These are phyloP conservation scores for Oncorhynchus keta DNA, from an alignment of 2,113 vertebrate species.

Conservation along the genomic window DNA sequence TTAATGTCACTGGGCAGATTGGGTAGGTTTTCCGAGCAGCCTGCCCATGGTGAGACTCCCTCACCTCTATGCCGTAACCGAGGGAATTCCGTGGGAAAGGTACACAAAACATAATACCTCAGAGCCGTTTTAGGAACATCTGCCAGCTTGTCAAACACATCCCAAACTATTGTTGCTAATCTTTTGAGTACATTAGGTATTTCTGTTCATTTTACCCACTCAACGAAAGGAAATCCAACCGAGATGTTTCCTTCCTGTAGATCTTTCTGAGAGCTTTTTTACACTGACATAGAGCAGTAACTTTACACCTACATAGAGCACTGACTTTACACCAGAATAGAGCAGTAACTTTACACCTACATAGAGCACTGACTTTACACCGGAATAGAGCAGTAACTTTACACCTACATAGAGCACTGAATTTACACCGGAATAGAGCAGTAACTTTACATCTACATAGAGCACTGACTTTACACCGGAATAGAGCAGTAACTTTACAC, in stretches of 20 bases:
- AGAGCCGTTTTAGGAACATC: neutral
- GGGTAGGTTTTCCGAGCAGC: neutral
- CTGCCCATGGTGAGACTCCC: neutral
- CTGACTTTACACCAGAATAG: neutral
- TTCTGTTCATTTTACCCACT: neutral
- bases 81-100: neutral
- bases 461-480: too few species aligned
- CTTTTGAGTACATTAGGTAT: neutral
- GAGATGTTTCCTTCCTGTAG: neutral
- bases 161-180: neutral
- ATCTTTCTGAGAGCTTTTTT: neutral
- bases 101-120: neutral
- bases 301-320: neutral
- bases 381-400: neutral
- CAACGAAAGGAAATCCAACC: neutral
- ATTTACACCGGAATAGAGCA: too few species aligned
- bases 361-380: neutral
- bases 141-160: neutral
- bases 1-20: slow-evolving; percentile 11
- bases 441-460: too few species aligned
- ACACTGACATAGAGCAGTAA: neutral
- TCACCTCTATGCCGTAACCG: neutral
- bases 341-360: too few species aligned
- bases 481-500: too few species aligned
- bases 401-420: too few species aligned